These are phyloP conservation scores for Rhinoraja longicauda DNA, from an alignment of 2,797 vertebrate species.

Conservation along the genomic window DNA sequence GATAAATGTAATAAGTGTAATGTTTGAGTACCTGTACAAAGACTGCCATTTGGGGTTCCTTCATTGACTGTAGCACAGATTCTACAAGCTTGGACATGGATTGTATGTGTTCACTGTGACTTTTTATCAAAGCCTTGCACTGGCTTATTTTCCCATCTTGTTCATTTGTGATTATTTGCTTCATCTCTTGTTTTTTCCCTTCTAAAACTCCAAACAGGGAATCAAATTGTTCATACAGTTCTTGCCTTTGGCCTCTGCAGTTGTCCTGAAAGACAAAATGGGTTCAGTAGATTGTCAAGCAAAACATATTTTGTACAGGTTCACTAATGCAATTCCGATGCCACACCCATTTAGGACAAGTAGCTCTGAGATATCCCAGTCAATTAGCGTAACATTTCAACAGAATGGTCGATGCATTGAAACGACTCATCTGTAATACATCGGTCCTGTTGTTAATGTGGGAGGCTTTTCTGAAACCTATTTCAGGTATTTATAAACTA, in stretches of 20 bases:
- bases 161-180: constrained; percentile 57
- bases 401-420: not conserved
- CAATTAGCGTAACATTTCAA: not conserved
- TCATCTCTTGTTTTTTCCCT: constrained; percentile 61
- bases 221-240: constrained; percentile 58
- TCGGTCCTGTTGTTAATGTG: not conserved
- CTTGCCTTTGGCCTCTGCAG: constrained; percentile 58
- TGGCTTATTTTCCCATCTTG: constrained; percentile 59
- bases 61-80: constrained; percentile 52
- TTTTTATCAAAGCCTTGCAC: constrained; percentile 49
- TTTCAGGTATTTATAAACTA: too few relatives aligned
- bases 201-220: constrained; percentile 58
- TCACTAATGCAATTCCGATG: not conserved
- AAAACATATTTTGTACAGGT: not conserved
- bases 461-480: not conserved
- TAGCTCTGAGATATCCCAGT: not conserved
- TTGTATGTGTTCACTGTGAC: constrained; percentile 54
- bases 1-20: not conserved
- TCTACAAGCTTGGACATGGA: constrained; percentile 55
- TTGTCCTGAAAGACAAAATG: constrained; percentile 54
- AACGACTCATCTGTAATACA: not conserved
- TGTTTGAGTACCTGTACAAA: constrained; percentile 61
- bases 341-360: not conserved
- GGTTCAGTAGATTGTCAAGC: not conserved
- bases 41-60: constrained; percentile 59